A percentile compares a stretch with the other conserved stretches of the same genome.
phyloP scores from a whole-genome alignment of 2,113 vertebrate genomes.

The Arizona elegans region DNA sequence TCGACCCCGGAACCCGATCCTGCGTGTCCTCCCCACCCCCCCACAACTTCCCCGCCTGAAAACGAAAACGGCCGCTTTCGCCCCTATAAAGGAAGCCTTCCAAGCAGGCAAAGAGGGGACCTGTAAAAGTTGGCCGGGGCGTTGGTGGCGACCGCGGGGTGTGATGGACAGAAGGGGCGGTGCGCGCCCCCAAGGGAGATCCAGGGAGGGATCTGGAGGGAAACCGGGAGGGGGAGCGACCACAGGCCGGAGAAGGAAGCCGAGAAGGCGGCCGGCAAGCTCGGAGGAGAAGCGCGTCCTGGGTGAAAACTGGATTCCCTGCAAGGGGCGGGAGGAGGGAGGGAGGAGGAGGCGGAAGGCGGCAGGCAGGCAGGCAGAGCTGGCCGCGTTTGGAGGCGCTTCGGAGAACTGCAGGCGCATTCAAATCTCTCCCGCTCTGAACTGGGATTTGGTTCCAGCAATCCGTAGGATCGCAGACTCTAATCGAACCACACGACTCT shows the following conservation, averaged over 20 bases:
- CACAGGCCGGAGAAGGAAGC: not conserved
- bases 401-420: not conserved
- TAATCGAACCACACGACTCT: not conserved
- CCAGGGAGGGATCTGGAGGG: not conserved
- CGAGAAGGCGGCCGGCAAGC: not conserved
- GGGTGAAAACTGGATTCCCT: not conserved
- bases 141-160: not conserved
- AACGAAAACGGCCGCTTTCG: too few relatives aligned
- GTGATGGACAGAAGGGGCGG: not conserved
- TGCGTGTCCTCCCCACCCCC: not conserved
- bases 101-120: too few relatives aligned
- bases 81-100: not conserved
- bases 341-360: not conserved
- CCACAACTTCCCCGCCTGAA: too few relatives aligned
- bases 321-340: not conserved
- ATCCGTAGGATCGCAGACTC: not conserved
- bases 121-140: not conserved
- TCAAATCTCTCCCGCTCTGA: not conserved
- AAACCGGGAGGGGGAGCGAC: not conserved
- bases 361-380: not conserved
- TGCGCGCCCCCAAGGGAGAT: not conserved
- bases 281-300: not conserved
- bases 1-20: not conserved
- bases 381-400: too few relatives aligned
- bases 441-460: not conserved